Base-by-base conservation (phyloP, 2,888 invertebrate genomes). In the Caenorhabditis japonica region DNA sequence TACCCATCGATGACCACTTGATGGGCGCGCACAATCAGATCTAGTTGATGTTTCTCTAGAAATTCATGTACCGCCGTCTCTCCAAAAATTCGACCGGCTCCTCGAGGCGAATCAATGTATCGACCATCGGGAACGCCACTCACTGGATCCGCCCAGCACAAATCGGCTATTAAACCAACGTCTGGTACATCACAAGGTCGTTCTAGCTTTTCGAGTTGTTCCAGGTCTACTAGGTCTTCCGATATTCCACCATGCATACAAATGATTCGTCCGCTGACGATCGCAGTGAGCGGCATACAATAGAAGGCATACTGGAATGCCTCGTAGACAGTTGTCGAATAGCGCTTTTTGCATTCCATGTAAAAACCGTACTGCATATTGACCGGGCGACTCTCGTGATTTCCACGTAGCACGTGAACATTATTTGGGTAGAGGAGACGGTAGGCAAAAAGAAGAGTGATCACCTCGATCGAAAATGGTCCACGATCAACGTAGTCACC, bases 401-500 rank as follows among this genome's bases (percentile, higher is more conserved):
- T 99, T 70, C 99, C 99, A 87, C 99, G 90, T 46, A 99, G 90
- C 78, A 99, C 90, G 30, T 95, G 93, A 84, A 99, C 95, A 88
- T 94, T 93, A 76, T 91, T 90, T 84, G 94, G 93, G 91, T 88
- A 90, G 88, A 93, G 92, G 43, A 81, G 64, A n/a, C 58, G 74
- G 15, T 56, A 68, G 25, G 95, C 94, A 88, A 97, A 91, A 69
- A 97, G 91, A 85, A 94, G 91, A 19, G 95, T 95, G 47, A 84
- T 77, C 13, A 77, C 75, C 60, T 84, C 84, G 3, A 84, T 59
- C 0, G 78, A 95, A 90, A 94, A 97, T 89, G 96, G 95, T 27
- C 96, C 96, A 85, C 96, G 91, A 89, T 96, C 95, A 17, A 95
- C 95, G 91, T 95, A 95, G 90, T 95, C 95, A 73, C 95, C 94